Evolutionary conservation across 2,113 vertebrate genomes (phyloP), one percentile per base, ranked within the genome.

Genomic region (Cyprinodon tularosa): DNA sequence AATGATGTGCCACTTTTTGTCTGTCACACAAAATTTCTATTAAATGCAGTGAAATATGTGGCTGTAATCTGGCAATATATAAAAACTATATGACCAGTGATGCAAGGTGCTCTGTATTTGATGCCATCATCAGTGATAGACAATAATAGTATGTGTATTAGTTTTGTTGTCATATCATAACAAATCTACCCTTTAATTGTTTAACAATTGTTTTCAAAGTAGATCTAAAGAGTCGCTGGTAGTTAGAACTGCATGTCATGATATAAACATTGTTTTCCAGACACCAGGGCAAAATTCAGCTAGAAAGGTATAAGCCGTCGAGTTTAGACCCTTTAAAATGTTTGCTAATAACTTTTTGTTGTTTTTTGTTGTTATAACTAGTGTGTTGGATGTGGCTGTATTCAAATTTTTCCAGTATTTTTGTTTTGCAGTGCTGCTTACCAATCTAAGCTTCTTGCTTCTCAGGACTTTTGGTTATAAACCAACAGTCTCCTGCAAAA

Each of bases 181-280:
- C 9, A 45, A 10, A 11, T 8, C 9, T 8, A 45, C 44, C 44
- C 12, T 11, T 2, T 45, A 45, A 45, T 20, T 2, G 29, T 29
- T 29, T 29, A 29, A 7, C 29, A 13, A 17, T 14, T 50, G 13
- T 15, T 53, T 53, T 53, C 15, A 53, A 6, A 7, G 48, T 17
- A 57, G 50, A 20, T 57, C 12, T n/a, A 62, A 37, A 17, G 5
- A 39, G 48, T 66, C 59, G 44, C 50, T 65, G 6, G 0, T 36
- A 67, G 11, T 77, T n/a, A 47, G 86, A 66, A 85, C 70, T 71
- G 74, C 75, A 84, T 90, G 84, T 92, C 76, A 80, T 72, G 81
- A 50, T 84, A 67, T 73, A 60, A 82, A 86, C 66, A 62, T 22
- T 94, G 84, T 94, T 84, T 94, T 94, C 74, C 92, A 95, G 94